These are phyloP conservation scores for Rachycentron canadum DNA, from an alignment of 2,797 vertebrate genomes.

Conservation along the genomic window DNA sequence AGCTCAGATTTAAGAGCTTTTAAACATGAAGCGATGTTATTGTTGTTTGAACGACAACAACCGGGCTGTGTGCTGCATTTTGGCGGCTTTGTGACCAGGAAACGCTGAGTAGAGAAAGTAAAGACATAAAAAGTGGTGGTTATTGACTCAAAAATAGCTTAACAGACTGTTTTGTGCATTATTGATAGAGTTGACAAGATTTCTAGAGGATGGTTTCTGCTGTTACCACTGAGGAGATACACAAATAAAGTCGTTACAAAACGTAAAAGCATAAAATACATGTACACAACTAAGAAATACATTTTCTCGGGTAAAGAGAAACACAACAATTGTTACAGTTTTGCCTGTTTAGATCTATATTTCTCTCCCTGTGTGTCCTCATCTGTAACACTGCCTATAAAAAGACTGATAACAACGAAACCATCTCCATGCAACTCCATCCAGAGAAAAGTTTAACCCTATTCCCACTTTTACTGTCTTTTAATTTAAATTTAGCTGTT, in stretches of 20 bases:
- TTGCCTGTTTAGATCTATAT: background rate
- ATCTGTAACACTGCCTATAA: background rate
- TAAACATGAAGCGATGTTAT: background rate
- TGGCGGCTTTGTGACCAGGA: background rate
- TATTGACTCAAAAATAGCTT: background rate
- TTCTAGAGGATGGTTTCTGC: background rate
- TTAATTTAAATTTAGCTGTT: too few species aligned
- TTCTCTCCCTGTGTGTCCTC: background rate
- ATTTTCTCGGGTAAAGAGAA: background rate
- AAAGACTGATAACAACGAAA: background rate
- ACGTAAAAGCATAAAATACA: background rate
- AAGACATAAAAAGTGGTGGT: background rate
- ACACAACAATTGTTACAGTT: background rate
- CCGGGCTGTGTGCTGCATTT: too few species aligned
- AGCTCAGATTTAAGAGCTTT: background rate
- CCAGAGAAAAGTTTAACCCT: too few species aligned
- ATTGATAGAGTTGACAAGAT: background rate
- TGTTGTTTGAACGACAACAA: background rate
- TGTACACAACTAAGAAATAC: background rate
- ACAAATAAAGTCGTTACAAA: background rate
- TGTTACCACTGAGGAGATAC: accelerated
- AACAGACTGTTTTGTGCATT: background rate
- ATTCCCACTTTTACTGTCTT: too few species aligned
- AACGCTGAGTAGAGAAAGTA: background rate
- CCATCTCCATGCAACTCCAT: too few species aligned